Conservation (phyloP, 2,113 vertebrate genomes). For the Himantopus leucocephalus region DNA sequence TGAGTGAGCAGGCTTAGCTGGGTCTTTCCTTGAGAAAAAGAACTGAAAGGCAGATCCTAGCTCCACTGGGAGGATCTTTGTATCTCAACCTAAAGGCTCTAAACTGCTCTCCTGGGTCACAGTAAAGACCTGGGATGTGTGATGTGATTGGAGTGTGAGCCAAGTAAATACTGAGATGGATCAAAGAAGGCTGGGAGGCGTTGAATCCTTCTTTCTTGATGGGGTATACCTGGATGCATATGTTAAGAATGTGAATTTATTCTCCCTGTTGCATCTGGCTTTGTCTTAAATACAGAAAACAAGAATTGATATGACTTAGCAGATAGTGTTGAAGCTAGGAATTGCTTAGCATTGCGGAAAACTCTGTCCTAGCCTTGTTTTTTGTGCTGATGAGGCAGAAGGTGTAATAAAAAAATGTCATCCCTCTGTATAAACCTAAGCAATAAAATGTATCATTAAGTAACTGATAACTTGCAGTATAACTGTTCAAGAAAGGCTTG, state of each 20-base stretch:
- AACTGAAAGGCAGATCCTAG: background rate
- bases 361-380: background rate
- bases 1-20: background rate
- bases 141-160: background rate
- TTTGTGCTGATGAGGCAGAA: background rate
- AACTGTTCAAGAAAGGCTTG: background rate
- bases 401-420: background rate
- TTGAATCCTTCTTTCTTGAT: background rate
- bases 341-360: background rate
- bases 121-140: background rate
- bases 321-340: background rate
- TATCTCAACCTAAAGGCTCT: background rate
- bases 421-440: background rate
- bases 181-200: background rate
- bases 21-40: background rate
- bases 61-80: background rate
- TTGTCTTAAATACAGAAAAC: background rate
- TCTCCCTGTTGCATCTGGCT: background rate
- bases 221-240: fast-evolving
- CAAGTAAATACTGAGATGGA: background rate
- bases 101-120: background rate
- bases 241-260: background rate
- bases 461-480: background rate
- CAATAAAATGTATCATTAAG: background rate
- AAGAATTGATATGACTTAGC: background rate